Conservation (phyloP, 2,888 invertebrate genomes). For the Noctua pronuba region DNA sequence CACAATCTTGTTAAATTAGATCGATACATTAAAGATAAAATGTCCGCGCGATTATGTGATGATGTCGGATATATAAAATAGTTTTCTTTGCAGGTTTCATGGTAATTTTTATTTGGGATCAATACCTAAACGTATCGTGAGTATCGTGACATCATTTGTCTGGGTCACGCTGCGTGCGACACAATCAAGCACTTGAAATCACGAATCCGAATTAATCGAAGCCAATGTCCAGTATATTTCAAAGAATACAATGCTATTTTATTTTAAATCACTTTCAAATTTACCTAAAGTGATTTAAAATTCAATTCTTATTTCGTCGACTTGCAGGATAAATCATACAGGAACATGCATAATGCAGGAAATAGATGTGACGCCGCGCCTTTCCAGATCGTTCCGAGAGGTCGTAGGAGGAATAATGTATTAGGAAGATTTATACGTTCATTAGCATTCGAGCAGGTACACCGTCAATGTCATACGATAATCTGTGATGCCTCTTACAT, state of each 20-base stretch:
- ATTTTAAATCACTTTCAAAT: too few species aligned
- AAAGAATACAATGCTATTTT: slow-evolving; percentile 18
- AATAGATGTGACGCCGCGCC: slow-evolving; percentile 68
- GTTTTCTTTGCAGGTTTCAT: slow-evolving; percentile 6
- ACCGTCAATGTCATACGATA: slow-evolving; percentile 81
- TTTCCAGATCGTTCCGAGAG: slow-evolving; percentile 75
- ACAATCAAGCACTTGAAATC: slow-evolving; percentile 16
- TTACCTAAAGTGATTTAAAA: slow-evolving; percentile 33
- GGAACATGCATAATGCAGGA: slow-evolving; percentile 69
- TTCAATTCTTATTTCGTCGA: slow-evolving; percentile 36
- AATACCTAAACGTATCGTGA: slow-evolving; percentile 21
- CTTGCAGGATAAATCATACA: slow-evolving; percentile 61
- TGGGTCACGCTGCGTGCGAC: slow-evolving; percentile 14
- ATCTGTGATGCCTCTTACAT: slow-evolving; percentile 79
- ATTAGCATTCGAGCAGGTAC: slow-evolving; percentile 79
- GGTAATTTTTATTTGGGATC: not conserved
- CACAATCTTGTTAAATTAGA: not conserved
- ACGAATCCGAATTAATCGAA: slow-evolving; percentile 30
- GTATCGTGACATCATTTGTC: slow-evolving; percentile 20
- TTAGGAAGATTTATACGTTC: slow-evolving; percentile 71
- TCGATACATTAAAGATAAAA: slow-evolving; percentile 3
- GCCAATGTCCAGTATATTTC: slow-evolving; percentile 19
- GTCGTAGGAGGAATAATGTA: slow-evolving; percentile 74
- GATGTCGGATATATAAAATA: not conserved
- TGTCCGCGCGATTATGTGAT: not conserved